Evolutionary conservation across 2,113 vertebrate species (phyloP).

Genomic region (Struthio camelus): DNA sequence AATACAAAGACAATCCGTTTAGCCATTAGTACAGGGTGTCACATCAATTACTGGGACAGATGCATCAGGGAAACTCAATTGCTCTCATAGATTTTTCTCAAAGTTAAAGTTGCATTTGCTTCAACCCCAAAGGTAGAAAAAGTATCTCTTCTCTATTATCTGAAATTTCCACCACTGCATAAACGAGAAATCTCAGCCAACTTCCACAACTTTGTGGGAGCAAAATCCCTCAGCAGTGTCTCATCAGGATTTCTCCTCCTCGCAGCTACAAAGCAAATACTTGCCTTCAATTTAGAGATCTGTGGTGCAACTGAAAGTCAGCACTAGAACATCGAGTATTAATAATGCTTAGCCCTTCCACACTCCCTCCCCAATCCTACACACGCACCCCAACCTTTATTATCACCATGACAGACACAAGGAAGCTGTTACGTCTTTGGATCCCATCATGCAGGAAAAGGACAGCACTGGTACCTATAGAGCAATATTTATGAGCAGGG

Average conservation of each 20-base stretch:
- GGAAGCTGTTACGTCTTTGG: background rate
- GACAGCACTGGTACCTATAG: background rate
- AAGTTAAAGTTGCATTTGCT: background rate
- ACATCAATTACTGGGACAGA: conserved; percentile 53
- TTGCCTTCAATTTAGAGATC: background rate
- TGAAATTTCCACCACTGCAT: background rate
- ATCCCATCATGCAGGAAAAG: background rate
- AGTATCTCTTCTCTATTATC: background rate
- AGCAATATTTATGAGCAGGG: background rate
- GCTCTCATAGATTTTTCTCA: conserved; percentile 45
- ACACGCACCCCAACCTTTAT: background rate
- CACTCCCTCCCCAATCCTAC: background rate
- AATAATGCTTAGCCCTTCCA: background rate
- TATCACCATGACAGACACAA: background rate
- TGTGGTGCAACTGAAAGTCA: background rate
- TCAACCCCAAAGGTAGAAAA: background rate
- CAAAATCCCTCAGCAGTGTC: background rate
- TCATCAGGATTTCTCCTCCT: background rate
- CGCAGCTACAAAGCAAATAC: background rate
- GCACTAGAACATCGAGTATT: background rate
- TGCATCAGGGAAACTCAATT: conserved; percentile 39
- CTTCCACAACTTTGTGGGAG: background rate
- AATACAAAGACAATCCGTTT: conserved; percentile 45
- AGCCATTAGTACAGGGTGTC: conserved; percentile 54
- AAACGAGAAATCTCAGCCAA: background rate